Conservation (phyloP, 2,797 vertebrate genomes). For the Crocodylus rhombifer region DNA sequence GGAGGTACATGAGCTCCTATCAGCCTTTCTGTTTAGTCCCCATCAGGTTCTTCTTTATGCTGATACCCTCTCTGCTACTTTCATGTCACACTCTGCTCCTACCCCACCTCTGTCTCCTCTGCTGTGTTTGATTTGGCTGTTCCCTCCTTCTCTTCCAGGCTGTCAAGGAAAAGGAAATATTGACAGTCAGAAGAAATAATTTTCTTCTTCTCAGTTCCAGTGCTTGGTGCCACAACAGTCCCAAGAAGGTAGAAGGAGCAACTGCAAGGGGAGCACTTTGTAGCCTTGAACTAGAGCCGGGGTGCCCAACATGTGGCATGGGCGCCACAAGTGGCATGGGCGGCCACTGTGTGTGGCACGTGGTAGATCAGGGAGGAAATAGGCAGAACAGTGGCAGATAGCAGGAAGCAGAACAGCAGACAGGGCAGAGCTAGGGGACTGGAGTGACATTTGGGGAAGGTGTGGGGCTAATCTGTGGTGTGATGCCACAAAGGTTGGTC, state of each 20-base stretch:
- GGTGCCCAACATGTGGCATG: too few relatives aligned
- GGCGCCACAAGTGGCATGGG: too few relatives aligned
- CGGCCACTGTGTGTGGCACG: too few relatives aligned
- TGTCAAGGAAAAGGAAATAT: not conserved
- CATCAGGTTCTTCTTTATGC: accelerated
- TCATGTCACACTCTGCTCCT: not conserved
- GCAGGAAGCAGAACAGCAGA: too few relatives aligned
- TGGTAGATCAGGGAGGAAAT: too few relatives aligned
- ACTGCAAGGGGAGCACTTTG: constrained; percentile 9
- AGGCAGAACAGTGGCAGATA: too few relatives aligned
- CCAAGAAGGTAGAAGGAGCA: not conserved
- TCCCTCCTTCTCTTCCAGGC: not conserved
- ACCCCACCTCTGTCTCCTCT: not conserved
- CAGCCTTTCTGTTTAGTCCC: not conserved
- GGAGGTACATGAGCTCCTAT: not conserved
- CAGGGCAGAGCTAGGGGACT: too few relatives aligned
- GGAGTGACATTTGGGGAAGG: too few relatives aligned
- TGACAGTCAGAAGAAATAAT: not conserved
- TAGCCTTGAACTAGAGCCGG: not conserved
- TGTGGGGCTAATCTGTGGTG: too few relatives aligned
- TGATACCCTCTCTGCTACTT: not conserved
- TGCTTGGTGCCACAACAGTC: not conserved
- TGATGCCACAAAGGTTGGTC: too few relatives aligned
- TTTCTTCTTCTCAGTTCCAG: not conserved
- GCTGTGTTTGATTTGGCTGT: not conserved